These are phyloP conservation scores for Paracanthobrama guichenoti DNA, from an alignment of 2,113 vertebrate species.

Conservation along the genomic window DNA sequence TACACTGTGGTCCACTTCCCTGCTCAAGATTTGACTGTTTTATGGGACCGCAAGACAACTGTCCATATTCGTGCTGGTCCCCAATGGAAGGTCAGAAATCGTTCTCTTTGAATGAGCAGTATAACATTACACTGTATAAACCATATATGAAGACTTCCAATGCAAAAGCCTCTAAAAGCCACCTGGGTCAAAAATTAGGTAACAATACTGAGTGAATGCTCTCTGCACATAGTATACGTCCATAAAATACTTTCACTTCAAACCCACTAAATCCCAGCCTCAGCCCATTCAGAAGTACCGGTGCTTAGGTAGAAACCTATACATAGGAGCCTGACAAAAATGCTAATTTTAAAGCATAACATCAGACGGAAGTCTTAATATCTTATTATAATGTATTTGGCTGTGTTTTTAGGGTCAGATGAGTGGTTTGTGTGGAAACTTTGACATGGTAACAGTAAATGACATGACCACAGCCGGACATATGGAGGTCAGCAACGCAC, in stretches of 20 bases:
- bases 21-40: slow-evolving; percentile 87
- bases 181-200: too few relatives aligned
- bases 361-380: too few relatives aligned
- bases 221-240: too few relatives aligned
- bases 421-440: slow-evolving; percentile 94
- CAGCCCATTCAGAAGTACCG: too few relatives aligned
- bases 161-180: too few relatives aligned
- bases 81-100: slow-evolving; percentile 86
- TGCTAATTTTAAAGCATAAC: too few relatives aligned
- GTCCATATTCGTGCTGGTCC: slow-evolving; percentile 93
- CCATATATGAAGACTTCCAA: too few relatives aligned
- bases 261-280: too few relatives aligned
- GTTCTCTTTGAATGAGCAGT: not conserved
- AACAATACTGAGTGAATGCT: too few relatives aligned
- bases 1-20: slow-evolving; percentile 90
- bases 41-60: slow-evolving; percentile 97
- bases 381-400: slow-evolving; percentile 18
- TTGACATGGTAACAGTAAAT: slow-evolving; percentile 96
- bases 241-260: too few relatives aligned
- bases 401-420: slow-evolving; percentile 81
- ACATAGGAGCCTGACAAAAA: too few relatives aligned
- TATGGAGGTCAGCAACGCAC: slow-evolving; percentile 95
- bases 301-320: too few relatives aligned
- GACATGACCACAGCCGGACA: slow-evolving; percentile 97
- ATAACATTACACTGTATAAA: not conserved